Evolutionary conservation across 2,113 vertebrate genomes (phyloP), one percentile per base, ranked within the genome.

Genomic region (Ictidomys tridecemlineatus): DNA sequence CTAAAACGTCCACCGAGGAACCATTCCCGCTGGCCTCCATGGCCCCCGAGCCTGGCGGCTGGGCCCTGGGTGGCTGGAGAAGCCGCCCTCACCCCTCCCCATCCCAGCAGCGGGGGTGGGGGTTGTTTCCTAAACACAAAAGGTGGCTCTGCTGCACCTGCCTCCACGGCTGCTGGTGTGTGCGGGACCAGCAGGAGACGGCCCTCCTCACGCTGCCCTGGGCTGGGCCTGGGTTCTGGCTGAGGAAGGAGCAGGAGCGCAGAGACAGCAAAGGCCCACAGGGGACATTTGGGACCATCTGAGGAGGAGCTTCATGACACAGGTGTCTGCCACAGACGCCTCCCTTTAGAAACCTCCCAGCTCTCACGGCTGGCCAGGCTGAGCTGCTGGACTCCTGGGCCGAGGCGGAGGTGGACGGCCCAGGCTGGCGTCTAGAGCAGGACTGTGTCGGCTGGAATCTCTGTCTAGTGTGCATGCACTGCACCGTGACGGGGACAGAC

Each of bases 371-470:
- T 51, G 56, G 7, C 70, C 39, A 7, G 80, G 76, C 56, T 72
- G 37, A 56, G 70, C 56, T 24, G 45, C 20, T 0, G 1, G 37
- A 48, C 30, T 22, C 5, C 45, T 9, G 26, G 28, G 51, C 13
- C 20, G 89, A 89, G 74, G 53, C 2, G 8, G 22, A 39, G 48
- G 42, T 1, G 39, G 10, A 0, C 45, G 2, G 0, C 1, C 65
- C 17, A 6, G 34, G 28, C 26, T 37, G 65, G 30, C 0, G 6
- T 69, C 56, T 65, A 63, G 56, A 16, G 12, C 45, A 5, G 24
- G 48, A 34, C 39, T 24, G 22, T 0, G 4, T 1, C 3, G 45
- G 53, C 20, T 1, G 4, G 53, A n/a, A 0, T 24, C 56, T 30
- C 10, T 32, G 39, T 24, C 1, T 42, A 37, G 48, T 0, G 34